These are phyloP conservation scores for Mylabris sibirica DNA, from an alignment of 2,888 invertebrate genomes.

Conservation along the genomic window DNA sequence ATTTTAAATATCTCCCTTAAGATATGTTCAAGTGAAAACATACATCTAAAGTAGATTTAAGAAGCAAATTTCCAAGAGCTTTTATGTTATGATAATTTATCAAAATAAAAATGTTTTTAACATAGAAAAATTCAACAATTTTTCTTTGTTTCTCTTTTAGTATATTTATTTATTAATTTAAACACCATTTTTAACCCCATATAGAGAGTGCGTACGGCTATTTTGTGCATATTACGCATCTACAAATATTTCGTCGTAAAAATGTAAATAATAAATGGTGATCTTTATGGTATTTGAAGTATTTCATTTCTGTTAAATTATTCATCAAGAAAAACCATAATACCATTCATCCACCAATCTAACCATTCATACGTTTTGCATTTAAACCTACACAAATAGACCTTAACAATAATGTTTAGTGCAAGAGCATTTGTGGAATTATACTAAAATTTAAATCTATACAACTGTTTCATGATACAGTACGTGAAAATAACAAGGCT, in stretches of 20 bases:
- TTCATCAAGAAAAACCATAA: slow-evolving; percentile 23
- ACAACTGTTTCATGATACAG: neutral
- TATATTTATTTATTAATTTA: neutral
- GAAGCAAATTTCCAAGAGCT: neutral
- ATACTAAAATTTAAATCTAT: neutral
- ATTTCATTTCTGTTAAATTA: slow-evolving; percentile 35
- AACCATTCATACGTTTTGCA: neutral
- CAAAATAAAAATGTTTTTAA: neutral
- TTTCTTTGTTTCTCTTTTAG: neutral
- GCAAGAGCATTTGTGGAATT: neutral
- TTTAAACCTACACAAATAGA: slow-evolving; percentile 15
- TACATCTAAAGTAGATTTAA: slow-evolving; percentile 5
- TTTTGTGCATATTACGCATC: slow-evolving; percentile 27
- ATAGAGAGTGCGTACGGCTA: neutral
- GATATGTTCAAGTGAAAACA: slow-evolving; percentile 15
- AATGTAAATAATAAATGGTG: slow-evolving; percentile 39
- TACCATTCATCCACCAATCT: neutral
- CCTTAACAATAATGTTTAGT: neutral
- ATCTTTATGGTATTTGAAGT: slow-evolving; percentile 35
- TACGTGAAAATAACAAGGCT: neutral
- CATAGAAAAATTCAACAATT: neutral
- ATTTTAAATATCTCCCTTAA: slow-evolving; percentile 11
- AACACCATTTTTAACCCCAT: neutral
- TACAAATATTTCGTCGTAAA: slow-evolving; percentile 38
- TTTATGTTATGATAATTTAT: neutral